Base-by-base conservation (phyloP, 92 coral and sea anemone species). In the Pocillopora meandrina region DNA sequence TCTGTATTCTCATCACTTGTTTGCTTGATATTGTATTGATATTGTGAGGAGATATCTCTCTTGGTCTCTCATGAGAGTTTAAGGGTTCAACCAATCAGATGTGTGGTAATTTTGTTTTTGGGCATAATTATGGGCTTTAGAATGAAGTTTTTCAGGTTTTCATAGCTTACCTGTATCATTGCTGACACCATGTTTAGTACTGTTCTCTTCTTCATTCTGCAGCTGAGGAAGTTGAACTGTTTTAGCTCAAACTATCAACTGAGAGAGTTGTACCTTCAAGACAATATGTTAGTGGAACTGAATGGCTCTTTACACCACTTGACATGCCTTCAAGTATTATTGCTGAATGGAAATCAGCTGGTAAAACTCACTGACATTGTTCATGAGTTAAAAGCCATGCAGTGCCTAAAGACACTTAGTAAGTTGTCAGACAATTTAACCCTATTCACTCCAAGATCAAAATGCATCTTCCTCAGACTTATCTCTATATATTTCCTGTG, bases 271-370 rank as follows among this genome's bases (percentile, higher is more conserved):
- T 96, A 94, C 76, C 91, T 96, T 21, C 98, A 96, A 85, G 89
- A 91, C 64, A 96, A 96, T 87, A 65, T 94, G 89, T 65, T 96
- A 72, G 89, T 91, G 35, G 98, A 91, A 59, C 87, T 96, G 55
- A 92, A 91, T 87, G 98, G 98, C 21, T 66, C 91, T 34, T 82
- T 96, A 69, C 91, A 86, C 42, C 98, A 96, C 79, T 86, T 96
- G 71, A 87, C 92, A 12, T 91, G 95, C 73, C 87, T 96, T 74
- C 92, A 96, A 84, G 96, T 96, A 56, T 82, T 96, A 56, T 86
- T 96, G 93, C 72, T 96, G 70, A 95, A 94, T 78, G 98, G 98
- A 77, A 96, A 96, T 79, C 98, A 96, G 88, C 87, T 96, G 59
- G 87, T 91, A 56, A 93, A 95, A 82, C 93, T 96, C 19, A 96